A percentile compares a stretch with the other conserved stretches of the same genome.
Conservation (phyloP, 2,113 vertebrate species). For the Symphodus melops region DNA sequence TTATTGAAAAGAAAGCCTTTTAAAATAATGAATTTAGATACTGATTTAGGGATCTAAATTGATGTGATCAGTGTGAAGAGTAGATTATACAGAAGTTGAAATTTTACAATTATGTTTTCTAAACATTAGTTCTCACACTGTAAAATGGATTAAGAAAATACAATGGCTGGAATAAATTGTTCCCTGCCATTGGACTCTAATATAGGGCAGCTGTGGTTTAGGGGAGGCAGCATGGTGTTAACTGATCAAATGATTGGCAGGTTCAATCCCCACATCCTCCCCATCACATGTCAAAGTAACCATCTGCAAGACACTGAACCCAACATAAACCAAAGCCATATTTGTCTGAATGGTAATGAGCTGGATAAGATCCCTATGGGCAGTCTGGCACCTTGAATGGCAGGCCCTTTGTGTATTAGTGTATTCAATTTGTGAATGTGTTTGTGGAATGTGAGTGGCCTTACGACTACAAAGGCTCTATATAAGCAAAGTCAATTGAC, state of each 20-base stretch:
- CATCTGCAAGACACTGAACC: background rate
- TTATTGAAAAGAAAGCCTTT: too few relatives aligned
- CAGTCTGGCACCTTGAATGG: background rate
- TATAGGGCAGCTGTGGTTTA: background rate
- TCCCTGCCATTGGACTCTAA: too few relatives aligned
- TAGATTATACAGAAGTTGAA: too few relatives aligned
- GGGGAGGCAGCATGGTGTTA: too few relatives aligned
- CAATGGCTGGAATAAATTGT: too few relatives aligned
- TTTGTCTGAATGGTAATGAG: background rate
- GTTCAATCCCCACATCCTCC: background rate
- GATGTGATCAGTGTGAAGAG: too few relatives aligned
- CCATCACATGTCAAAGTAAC: background rate
- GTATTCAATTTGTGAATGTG: background rate
- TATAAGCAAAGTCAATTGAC: background rate
- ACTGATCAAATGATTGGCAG: background rate
- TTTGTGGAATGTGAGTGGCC: background rate
- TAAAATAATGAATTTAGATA: too few relatives aligned
- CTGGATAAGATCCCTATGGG: background rate
- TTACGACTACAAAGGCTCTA: background rate
- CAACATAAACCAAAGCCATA: background rate
- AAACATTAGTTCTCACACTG: too few relatives aligned
- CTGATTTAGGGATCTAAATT: too few relatives aligned
- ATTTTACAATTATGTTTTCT: too few relatives aligned
- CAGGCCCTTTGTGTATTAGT: too few relatives aligned
- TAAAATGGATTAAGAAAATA: too few relatives aligned